phyloP scores from a whole-genome alignment of 2,797 vertebrate species.

The Lacerta agilis region DNA sequence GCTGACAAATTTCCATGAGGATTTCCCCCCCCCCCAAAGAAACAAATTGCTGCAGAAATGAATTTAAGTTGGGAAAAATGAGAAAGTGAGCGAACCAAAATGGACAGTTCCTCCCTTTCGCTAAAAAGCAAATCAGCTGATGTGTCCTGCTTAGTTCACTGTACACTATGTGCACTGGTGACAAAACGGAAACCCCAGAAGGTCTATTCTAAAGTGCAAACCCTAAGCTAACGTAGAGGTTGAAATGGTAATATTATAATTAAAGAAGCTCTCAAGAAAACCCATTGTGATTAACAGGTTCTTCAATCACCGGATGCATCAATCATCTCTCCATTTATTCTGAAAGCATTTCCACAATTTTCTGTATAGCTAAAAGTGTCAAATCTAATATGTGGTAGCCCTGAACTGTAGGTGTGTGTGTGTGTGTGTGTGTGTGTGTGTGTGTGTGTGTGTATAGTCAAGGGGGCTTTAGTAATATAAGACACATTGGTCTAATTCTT shows the following conservation, averaged over 20 bases:
- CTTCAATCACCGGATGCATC: slow-evolving; percentile 17
- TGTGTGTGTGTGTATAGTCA: no score
- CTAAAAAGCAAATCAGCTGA: background rate
- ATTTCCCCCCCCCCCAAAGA: no score
- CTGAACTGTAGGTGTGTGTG: background rate
- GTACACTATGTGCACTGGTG: background rate
- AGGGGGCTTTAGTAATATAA: background rate
- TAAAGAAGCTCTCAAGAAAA: slow-evolving; percentile 25
- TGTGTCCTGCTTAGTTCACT: background rate
- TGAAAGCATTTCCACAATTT: background rate
- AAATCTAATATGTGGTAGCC: background rate
- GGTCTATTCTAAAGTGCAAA: background rate
- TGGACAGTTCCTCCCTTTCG: no score
- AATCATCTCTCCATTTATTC: background rate
- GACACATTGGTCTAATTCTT: background rate
- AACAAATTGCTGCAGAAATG: no score
- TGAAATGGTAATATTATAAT: slow-evolving; percentile 16
- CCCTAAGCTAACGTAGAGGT: background rate
- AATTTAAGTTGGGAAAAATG: no score
- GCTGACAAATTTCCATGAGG: no score
- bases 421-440: no score
- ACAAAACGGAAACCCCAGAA: background rate
- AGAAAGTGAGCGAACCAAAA: no score
- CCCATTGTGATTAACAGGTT: background rate
- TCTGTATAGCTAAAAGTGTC: background rate